These are phyloP conservation scores for Syrphus vitripennis DNA, from an alignment of 2,888 invertebrate genomes.

Conservation along the genomic window DNA sequence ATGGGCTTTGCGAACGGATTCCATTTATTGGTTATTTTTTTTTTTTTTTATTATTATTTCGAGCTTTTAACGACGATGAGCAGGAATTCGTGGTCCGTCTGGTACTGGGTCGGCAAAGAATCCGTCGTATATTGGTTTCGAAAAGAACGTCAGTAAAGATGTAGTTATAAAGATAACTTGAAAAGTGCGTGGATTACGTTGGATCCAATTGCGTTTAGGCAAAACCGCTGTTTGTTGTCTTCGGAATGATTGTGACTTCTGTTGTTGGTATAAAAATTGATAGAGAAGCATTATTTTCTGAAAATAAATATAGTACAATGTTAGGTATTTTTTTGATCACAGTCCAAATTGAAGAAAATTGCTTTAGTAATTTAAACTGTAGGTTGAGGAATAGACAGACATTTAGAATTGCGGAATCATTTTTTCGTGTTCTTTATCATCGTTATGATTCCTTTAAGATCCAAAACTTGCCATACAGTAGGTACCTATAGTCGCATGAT, in stretches of 20 bases:
- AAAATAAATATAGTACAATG: not conserved
- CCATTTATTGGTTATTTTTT: conserved; percentile 83
- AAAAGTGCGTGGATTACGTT: conserved; percentile 84
- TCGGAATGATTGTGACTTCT: conserved; percentile 72
- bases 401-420: too few relatives aligned
- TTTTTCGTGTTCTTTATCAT: too few relatives aligned
- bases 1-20: conserved; percentile 89
- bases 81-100: conserved; percentile 74
- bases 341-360: too few relatives aligned
- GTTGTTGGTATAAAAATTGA: conserved; percentile 43
- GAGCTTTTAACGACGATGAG: conserved; percentile 75
- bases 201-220: conserved; percentile 84
- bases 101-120: conserved; percentile 82
- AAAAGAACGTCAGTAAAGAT: conserved; percentile 85
- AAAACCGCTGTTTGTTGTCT: conserved; percentile 76
- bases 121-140: conserved; percentile 87
- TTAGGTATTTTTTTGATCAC: not conserved
- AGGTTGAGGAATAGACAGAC: too few relatives aligned
- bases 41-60: conserved; percentile 1
- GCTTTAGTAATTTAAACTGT: too few relatives aligned
- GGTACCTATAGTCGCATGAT: too few relatives aligned
- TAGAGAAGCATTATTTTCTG: conserved; percentile 64
- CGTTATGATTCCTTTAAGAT: too few relatives aligned
- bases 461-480: too few relatives aligned
- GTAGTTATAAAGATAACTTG: conserved; percentile 82